Conservation (phyloP, 2,797 vertebrate species). For the Molossus alvarezi region DNA sequence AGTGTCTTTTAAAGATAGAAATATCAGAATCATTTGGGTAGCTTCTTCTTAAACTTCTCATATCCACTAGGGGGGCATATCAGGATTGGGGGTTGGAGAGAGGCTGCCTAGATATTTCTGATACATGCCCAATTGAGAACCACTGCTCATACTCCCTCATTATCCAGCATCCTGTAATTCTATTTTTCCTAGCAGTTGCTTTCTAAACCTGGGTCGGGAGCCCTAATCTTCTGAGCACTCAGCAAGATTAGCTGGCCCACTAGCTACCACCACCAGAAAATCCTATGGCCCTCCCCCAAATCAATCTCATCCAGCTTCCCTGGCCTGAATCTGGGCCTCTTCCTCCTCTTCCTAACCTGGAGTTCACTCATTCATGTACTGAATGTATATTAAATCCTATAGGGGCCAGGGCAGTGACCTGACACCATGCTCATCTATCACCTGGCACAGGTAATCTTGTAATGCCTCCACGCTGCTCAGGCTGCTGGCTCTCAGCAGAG, state of each 20-base stretch:
- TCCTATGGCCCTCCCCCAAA: neutral
- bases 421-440: neutral
- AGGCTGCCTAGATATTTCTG: neutral
- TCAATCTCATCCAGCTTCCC: neutral
- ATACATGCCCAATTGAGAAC: neutral
- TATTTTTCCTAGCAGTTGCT: conserved; percentile 56
- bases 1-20: neutral
- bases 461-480: neutral
- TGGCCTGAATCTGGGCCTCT: conserved; percentile 1
- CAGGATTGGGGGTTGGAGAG: neutral
- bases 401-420: neutral
- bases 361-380: neutral
- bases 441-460: neutral
- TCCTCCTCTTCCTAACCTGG: neutral
- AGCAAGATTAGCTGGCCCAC: neutral
- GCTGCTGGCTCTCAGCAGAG: neutral
- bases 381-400: neutral
- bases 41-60: conserved; percentile 13
- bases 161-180: neutral
- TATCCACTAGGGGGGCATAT: neutral
- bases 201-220: conserved; percentile 15
- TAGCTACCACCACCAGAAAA: conserved; percentile 21
- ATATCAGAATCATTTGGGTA: neutral
- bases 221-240: neutral
- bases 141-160: neutral